These are phyloP conservation scores for Moxostoma hubbsi DNA, from an alignment of 2,797 vertebrate species.

Conservation along the genomic window DNA sequence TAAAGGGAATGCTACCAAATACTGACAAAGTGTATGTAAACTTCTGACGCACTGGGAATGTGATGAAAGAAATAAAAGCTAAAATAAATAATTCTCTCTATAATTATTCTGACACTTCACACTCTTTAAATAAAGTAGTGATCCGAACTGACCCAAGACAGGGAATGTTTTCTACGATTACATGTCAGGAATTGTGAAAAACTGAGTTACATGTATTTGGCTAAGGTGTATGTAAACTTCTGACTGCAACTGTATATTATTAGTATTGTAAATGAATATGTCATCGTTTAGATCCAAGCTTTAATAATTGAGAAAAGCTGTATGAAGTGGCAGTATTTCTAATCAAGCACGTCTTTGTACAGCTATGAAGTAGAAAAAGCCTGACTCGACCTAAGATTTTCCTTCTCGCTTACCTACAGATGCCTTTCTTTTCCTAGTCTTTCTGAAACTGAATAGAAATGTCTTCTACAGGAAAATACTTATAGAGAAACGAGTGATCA, in stretches of 20 bases:
- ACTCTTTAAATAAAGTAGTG: too few species aligned
- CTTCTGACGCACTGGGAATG: too few species aligned
- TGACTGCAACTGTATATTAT: conserved; percentile 28
- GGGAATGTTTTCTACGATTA: too few species aligned
- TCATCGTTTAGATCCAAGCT: conserved; percentile 61
- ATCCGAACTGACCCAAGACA: too few species aligned
- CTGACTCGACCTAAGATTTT: conserved; percentile 30
- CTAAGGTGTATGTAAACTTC: too few species aligned
- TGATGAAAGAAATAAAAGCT: too few species aligned
- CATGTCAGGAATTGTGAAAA: too few species aligned
- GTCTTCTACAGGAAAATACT: conserved; percentile 18
- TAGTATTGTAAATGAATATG: conserved; percentile 58
- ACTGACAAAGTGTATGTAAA: too few species aligned
- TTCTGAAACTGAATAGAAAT: conserved; percentile 1
- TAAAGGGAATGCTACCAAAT: too few species aligned
- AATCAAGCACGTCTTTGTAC: conserved; percentile 45
- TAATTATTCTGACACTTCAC: too few species aligned
- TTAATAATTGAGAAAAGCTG: conserved; percentile 59
- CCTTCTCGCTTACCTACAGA: conserved; percentile 30
- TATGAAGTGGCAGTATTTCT: conserved; percentile 72
- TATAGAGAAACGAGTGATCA: conserved; percentile 20
- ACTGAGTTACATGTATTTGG: too few species aligned
- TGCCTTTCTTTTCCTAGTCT: conserved; percentile 41
- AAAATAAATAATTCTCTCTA: too few species aligned
- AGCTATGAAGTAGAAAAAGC: conserved; percentile 27